phyloP scores from a whole-genome alignment of 2,888 invertebrate species.

The Periphyllus acericola region DNA sequence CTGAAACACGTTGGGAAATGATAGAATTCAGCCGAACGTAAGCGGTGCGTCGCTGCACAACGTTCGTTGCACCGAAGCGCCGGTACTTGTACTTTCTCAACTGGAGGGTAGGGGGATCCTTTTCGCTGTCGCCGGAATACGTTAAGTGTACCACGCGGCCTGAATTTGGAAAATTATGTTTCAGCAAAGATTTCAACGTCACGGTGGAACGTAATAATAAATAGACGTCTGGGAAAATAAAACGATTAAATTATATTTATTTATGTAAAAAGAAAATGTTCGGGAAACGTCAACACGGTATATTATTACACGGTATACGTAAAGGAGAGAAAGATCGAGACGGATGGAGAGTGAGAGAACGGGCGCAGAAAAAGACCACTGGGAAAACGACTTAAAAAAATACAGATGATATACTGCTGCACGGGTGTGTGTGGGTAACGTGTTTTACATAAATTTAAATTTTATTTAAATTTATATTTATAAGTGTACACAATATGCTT shows the following conservation, averaged over 20 bases:
- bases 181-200: neutral
- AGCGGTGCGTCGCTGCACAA: too few relatives aligned
- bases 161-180: neutral
- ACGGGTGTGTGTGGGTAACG: neutral
- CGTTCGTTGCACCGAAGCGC: too few relatives aligned
- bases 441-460: constrained; percentile 34
- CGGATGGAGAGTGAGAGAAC: neutral
- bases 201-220: neutral
- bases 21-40: too few relatives aligned
- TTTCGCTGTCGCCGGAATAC: too few relatives aligned
- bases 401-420: neutral
- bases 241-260: constrained; percentile 1
- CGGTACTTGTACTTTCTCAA: too few relatives aligned
- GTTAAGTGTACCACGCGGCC: too few relatives aligned
- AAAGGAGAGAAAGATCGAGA: neutral
- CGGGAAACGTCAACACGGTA: neutral
- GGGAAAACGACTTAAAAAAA: neutral
- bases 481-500: neutral
- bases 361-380: neutral
- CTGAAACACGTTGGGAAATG: too few relatives aligned
- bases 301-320: neutral
- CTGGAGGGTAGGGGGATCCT: too few relatives aligned
- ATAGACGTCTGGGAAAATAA: neutral
- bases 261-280: neutral
- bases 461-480: constrained; percentile 16